Evolutionary conservation across 92 coral and sea anemone species (phyloP), one percentile per base, ranked within the genome.

Genomic region (Palythoa grandis): DNA sequence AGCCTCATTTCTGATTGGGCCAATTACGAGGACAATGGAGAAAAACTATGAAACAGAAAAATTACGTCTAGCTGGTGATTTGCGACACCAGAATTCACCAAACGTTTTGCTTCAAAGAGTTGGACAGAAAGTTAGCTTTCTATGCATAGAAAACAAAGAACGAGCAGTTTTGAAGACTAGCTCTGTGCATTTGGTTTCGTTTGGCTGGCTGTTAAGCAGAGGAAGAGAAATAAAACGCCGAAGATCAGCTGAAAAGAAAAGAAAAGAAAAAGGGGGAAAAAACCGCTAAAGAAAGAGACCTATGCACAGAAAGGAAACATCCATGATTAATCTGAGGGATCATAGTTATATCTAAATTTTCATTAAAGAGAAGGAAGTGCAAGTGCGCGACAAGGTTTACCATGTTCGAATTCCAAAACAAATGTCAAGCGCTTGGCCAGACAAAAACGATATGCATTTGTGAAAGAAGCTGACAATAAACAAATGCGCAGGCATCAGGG

Each of bases 1-100:
- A 80, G 85, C n/a, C 58, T 80, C 57, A 80, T 80, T 16, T 66
- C 73, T 12, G 85, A 80, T 60, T 80, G 85, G 85, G 52, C 60
- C 4, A 80, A 66, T 19, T 80, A 80, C 47, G 85, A 80, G 24
- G 85, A 63, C 74, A 39, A 63, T 13, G 85, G 85, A 66, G 74
- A 80, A 15, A 80, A 80, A 40, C 54, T 80, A 47, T 80, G 60
- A 80, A 69, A 22, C 7, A 69, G 74, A 37, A 69, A 13, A 10
- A 3, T 29, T 13, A 1, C 11, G 20, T 63, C 23, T 63, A 19
- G 7, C 25, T 63, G 6, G 5, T 61, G 68, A 19, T 19, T 61
- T 4, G 23, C 68, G 24, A 16, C 23, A 61, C 24, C 9, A 8
- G 50, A 43, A 3, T 43, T 43, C 6, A 43, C 50, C 50, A 43